Evolutionary conservation across 2,113 vertebrate genomes (phyloP).

Genomic region (Urocolius indicus): DNA sequence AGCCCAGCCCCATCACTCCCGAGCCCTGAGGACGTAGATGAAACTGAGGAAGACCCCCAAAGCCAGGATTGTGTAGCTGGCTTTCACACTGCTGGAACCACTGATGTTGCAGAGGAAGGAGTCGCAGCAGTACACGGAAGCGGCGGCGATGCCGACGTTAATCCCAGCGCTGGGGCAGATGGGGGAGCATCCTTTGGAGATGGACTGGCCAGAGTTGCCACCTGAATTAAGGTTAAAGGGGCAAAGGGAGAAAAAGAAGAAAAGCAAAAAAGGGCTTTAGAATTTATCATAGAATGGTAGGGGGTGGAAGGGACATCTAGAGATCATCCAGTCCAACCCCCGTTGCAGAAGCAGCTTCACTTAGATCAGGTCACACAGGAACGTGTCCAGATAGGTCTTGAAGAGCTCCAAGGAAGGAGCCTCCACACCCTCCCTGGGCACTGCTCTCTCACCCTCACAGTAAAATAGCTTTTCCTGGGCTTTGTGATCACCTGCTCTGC

Average conservation of each 20-base stretch:
- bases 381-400: too few species aligned
- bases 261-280: background rate
- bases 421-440: too few species aligned
- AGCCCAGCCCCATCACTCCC: constrained; percentile 10
- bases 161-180: constrained; percentile 54
- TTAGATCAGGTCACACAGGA: too few species aligned
- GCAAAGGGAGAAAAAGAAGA: background rate
- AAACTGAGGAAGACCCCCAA: constrained; percentile 27
- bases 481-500: background rate
- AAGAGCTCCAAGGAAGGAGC: too few species aligned
- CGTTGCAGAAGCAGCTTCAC: too few species aligned
- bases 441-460: too few species aligned
- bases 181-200: constrained; percentile 66
- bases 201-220: constrained; percentile 53
- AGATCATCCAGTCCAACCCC: too few species aligned
- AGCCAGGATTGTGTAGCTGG: background rate
- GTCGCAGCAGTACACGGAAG: constrained; percentile 59
- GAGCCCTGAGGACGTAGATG: constrained; percentile 12
- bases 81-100: background rate
- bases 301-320: too few species aligned
- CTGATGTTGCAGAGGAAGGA: constrained; percentile 70
- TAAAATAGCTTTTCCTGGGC: background rate
- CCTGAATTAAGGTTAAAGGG: background rate
- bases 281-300: too few species aligned
- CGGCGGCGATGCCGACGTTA: constrained; percentile 52